Evolutionary conservation across 2,888 invertebrate species (phyloP).

Genomic region (Flexamia atlantica): DNA sequence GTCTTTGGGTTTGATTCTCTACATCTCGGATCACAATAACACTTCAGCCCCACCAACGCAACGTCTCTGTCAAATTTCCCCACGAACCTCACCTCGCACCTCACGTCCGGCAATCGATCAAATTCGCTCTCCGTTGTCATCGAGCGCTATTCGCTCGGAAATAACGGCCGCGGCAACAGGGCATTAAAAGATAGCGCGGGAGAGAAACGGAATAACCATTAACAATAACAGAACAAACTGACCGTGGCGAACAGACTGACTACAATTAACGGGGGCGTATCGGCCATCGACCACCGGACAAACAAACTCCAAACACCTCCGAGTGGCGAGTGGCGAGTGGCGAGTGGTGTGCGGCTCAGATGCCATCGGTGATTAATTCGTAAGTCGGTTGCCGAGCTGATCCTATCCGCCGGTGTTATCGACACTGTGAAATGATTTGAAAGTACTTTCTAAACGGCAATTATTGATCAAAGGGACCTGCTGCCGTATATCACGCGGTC

Average conservation of each 20-base stretch:
- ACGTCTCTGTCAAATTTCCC: conserved; percentile 13
- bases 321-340: too few species aligned
- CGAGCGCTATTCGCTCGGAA: conserved; percentile 3
- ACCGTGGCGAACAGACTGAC: conserved; percentile 42
- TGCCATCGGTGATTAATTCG: conserved; percentile 53
- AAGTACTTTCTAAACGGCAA: conserved; percentile 63
- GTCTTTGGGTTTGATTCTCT: too few species aligned
- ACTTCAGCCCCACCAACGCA: too few species aligned
- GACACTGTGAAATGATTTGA: conserved; percentile 57
- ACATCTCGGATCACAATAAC: too few species aligned
- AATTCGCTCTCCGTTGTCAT: conserved; percentile 22
- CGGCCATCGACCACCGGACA: conserved; percentile 48
- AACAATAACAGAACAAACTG: conserved; percentile 55
- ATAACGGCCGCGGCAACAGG: conserved; percentile 42
- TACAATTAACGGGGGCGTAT: conserved; percentile 49
- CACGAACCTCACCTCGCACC: neutral
- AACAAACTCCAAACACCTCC: conserved; percentile 33
- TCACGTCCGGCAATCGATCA: conserved; percentile 12
- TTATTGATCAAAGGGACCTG: conserved; percentile 51
- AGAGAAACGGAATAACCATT: conserved; percentile 45
- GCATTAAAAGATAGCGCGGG: conserved; percentile 53
- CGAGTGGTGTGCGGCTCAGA: neutral
- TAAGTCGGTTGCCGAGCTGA: conserved; percentile 55
- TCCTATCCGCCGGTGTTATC: conserved; percentile 57
- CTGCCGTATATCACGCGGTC: conserved; percentile 55